phyloP scores from a whole-genome alignment of 2,113 vertebrate species.

The Apodemus sylvaticus region DNA sequence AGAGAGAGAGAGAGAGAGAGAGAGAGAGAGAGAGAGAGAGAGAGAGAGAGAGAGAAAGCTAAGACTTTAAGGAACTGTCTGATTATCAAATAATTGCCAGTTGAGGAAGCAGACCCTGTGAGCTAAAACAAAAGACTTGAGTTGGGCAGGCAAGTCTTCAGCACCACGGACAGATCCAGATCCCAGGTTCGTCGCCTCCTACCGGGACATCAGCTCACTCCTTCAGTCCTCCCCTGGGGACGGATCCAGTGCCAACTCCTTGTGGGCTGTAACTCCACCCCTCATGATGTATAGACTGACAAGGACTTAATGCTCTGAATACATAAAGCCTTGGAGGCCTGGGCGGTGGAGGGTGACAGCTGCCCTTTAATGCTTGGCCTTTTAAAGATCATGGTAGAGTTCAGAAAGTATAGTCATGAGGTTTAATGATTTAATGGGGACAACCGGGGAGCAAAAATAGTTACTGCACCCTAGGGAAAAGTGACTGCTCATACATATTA shows the following conservation, averaged over 20 bases:
- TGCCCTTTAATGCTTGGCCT: conserved; percentile 93
- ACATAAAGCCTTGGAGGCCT: conserved; percentile 88
- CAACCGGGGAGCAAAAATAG: conserved; percentile 91
- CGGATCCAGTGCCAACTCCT: conserved; percentile 15
- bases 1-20: background rate
- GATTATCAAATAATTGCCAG: conserved; percentile 3
- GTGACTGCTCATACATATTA: conserved; percentile 91
- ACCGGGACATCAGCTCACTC: background rate
- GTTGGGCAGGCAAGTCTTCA: background rate
- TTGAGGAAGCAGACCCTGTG: conserved; percentile 41
- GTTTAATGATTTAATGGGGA: conserved; percentile 96
- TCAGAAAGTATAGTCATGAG: conserved; percentile 93
- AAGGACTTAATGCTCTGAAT: conserved; percentile 91
- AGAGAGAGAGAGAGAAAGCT: too few species aligned
- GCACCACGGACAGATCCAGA: conserved; percentile 69
- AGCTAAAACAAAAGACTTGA: background rate
- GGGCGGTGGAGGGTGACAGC: conserved; percentile 89
- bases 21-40: background rate
- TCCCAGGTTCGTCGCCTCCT: rapidly evolving
- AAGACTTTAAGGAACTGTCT: background rate
- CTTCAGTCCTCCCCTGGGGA: background rate
- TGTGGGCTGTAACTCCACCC: conserved; percentile 48
- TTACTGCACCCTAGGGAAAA: conserved; percentile 93
- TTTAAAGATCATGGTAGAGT: conserved; percentile 95
- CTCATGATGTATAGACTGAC: conserved; percentile 91